Evolutionary conservation across 2,113 vertebrate species (phyloP).

Genomic region (Corvus hawaiiensis): DNA sequence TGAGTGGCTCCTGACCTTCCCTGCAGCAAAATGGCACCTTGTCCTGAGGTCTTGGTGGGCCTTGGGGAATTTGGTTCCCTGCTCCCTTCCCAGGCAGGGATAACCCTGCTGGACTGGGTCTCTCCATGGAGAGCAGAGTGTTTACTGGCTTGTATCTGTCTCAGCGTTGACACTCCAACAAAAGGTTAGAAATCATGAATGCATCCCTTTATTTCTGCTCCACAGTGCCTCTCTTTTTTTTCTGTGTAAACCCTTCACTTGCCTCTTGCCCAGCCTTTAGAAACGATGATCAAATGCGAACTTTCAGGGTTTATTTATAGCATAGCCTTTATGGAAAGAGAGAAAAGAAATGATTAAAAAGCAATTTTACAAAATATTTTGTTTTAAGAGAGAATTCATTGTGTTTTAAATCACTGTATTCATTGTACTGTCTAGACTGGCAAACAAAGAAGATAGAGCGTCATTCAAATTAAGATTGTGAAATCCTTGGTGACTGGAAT

Average conservation of each 20-base stretch:
- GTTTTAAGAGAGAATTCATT: slow-evolving; percentile 78
- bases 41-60: not conserved
- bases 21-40: not conserved
- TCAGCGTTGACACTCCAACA: slow-evolving; percentile 54
- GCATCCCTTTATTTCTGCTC: slow-evolving; percentile 60
- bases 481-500: slow-evolving; percentile 64
- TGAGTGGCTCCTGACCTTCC: not conserved
- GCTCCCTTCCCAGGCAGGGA: slow-evolving; percentile 8
- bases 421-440: slow-evolving; percentile 74
- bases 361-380: slow-evolving; percentile 77
- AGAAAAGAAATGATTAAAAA: slow-evolving; percentile 80
- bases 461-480: slow-evolving; percentile 66
- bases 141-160: slow-evolving; percentile 65
- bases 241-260: slow-evolving; percentile 68
- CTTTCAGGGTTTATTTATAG: slow-evolving; percentile 80
- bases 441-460: slow-evolving; percentile 67
- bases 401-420: slow-evolving; percentile 69
- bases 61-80: not conserved
- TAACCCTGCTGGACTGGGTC: not conserved
- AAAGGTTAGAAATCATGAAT: slow-evolving; percentile 73
- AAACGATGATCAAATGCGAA: slow-evolving; percentile 73
- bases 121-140: slow-evolving; percentile 51
- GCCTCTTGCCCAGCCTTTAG: slow-evolving; percentile 70
- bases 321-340: slow-evolving; percentile 64
- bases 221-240: slow-evolving; percentile 74